Evolutionary conservation across 2,888 invertebrate species (phyloP).

Genomic region (Muscina levida): DNA sequence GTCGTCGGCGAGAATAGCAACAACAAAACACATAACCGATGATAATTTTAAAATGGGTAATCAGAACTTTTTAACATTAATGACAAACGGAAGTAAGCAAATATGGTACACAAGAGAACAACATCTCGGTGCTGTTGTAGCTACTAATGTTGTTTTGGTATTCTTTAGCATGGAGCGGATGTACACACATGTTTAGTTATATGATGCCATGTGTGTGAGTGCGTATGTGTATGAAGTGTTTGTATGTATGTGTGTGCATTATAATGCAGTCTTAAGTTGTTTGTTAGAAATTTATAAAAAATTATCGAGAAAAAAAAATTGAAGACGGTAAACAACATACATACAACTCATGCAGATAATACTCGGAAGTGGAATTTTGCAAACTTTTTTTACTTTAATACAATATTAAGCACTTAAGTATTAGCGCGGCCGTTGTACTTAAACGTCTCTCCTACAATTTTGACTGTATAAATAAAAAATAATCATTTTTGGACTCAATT

Average conservation of each 20-base stretch:
- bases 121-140: background rate
- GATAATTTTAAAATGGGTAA: background rate
- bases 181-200: background rate
- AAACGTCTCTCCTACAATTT: too few species aligned
- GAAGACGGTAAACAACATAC: too few species aligned
- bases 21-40: background rate
- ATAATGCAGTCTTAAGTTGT: background rate
- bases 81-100: conserved; percentile 8
- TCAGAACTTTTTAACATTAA: conserved; percentile 19
- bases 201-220: background rate
- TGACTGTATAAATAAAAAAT: too few species aligned
- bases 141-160: background rate
- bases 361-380: too few species aligned
- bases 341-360: too few species aligned
- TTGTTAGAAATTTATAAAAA: background rate
- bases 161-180: background rate
- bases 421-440: too few species aligned
- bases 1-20: background rate
- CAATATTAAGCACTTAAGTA: too few species aligned
- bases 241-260: background rate
- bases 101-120: conserved; percentile 1
- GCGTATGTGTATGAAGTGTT: background rate
- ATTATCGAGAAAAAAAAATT: too few species aligned
- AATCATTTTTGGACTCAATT: too few species aligned
- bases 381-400: too few species aligned